phyloP scores from a whole-genome alignment of 1,140 invertebrate genomes.

The Colletes gigas region DNA sequence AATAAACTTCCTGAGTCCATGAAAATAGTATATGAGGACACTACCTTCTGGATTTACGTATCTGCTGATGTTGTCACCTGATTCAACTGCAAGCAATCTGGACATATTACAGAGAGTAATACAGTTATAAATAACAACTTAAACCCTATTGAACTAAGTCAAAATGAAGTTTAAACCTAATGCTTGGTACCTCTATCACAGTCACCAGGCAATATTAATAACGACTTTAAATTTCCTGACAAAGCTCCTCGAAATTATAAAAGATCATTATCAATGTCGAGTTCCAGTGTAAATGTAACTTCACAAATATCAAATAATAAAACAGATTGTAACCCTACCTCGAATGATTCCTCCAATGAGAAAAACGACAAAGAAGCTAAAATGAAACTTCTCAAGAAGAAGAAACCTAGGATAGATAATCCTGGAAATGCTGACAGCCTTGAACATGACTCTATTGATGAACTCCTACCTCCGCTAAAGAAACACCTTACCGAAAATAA shows the following conservation, averaged over 20 bases:
- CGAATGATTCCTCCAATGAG: no score
- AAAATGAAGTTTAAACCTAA: not conserved
- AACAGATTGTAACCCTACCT: no score
- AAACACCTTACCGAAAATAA: no score
- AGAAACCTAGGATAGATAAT: no score
- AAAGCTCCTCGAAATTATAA: not conserved
- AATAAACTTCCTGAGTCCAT: not conserved
- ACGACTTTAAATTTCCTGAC: not conserved
- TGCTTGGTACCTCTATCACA: not conserved
- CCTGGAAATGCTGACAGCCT: no score
- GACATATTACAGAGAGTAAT: constrained; percentile 29
- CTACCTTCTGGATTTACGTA: not conserved
- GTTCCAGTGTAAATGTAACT: not conserved
- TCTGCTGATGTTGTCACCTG: constrained; percentile 6
- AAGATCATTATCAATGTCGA: not conserved
- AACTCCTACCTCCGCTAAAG: no score
- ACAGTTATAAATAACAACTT: not conserved
- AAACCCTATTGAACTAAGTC: not conserved
- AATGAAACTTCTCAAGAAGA: no score
- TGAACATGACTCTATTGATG: no score
- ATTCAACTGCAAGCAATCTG: constrained; percentile 43
- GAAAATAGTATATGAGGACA: not conserved
- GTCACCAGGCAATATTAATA: not conserved
- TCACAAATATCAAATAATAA: no score
- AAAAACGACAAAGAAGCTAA: no score